These are phyloP conservation scores for Elachura formosa DNA, from an alignment of 2,113 vertebrate species.

Conservation along the genomic window DNA sequence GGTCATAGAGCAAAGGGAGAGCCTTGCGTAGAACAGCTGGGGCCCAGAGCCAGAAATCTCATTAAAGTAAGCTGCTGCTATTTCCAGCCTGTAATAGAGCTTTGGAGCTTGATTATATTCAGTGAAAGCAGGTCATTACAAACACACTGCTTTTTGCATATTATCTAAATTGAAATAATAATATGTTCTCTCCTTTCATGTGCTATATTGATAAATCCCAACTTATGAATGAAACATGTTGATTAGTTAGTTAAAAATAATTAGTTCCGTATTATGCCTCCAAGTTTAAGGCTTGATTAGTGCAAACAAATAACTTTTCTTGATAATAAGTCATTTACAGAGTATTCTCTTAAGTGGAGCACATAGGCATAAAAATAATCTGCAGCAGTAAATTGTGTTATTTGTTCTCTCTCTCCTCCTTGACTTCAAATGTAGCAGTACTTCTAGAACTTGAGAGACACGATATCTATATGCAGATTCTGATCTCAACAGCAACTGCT, in stretches of 20 bases:
- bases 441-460: slow-evolving; percentile 35
- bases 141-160: slow-evolving; percentile 71
- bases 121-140: slow-evolving; percentile 78
- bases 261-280: slow-evolving; percentile 69
- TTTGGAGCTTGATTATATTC: slow-evolving; percentile 82
- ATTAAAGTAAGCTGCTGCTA: slow-evolving; percentile 87
- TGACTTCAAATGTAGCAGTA: slow-evolving; percentile 5
- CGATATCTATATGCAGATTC: slow-evolving; percentile 26
- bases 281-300: slow-evolving; percentile 70
- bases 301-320: slow-evolving; percentile 63
- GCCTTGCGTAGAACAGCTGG: slow-evolving; percentile 74
- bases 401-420: slow-evolving; percentile 1
- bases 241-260: slow-evolving; percentile 78
- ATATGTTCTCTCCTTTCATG: slow-evolving; percentile 72
- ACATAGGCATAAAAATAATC: slow-evolving; percentile 52
- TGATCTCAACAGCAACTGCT: slow-evolving; percentile 22
- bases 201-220: slow-evolving; percentile 74
- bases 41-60: slow-evolving; percentile 82
- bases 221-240: slow-evolving; percentile 77
- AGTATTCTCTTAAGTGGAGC: slow-evolving; percentile 62
- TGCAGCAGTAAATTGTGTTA: slow-evolving; percentile 21
- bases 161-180: slow-evolving; percentile 78
- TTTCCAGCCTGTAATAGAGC: slow-evolving; percentile 84
- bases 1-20: slow-evolving; percentile 74
- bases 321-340: slow-evolving; percentile 61